Evolutionary conservation across 2,797 vertebrate genomes (phyloP).

Genomic region (Hemibagrus guttatus): DNA sequence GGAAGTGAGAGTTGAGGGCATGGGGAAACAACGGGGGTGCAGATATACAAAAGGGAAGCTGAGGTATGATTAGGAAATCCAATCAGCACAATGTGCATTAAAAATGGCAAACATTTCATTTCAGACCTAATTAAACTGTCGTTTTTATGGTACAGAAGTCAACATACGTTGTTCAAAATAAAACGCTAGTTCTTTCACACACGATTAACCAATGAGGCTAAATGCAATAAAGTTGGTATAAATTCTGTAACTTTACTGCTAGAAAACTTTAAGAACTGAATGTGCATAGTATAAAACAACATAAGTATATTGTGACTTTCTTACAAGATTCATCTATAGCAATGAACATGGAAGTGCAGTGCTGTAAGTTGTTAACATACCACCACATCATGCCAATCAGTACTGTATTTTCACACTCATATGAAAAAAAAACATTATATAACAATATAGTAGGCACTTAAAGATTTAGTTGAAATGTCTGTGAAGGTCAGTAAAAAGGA

Average conservation of each 20-base stretch:
- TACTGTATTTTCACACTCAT: conserved; percentile 37
- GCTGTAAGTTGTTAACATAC: conserved; percentile 3
- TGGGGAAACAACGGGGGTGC: conserved; percentile 43
- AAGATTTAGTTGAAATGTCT: conserved; percentile 16
- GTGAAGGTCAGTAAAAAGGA: conserved; percentile 22
- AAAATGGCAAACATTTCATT: conserved; percentile 54
- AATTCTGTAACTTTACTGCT: conserved; percentile 44
- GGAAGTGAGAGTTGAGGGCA: conserved; percentile 68
- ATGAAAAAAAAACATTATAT: conserved; percentile 7
- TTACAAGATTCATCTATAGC: conserved; percentile 47
- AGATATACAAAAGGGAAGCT: conserved; percentile 62
- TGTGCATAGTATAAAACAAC: conserved; percentile 58
- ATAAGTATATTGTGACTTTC: conserved; percentile 61
- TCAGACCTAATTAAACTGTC: conserved; percentile 57
- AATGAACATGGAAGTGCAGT: conserved; percentile 1
- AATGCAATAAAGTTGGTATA: conserved; percentile 46
- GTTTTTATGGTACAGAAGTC: conserved; percentile 42
- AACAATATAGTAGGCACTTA: conserved; percentile 29
- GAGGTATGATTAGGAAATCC: conserved; percentile 68
- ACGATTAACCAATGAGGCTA: conserved; percentile 52
- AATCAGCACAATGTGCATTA: conserved; percentile 63
- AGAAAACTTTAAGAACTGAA: conserved; percentile 57
- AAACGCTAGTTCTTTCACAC: conserved; percentile 72
- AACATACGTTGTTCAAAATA: conserved; percentile 44
- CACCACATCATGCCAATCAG: conserved; percentile 8